phyloP scores from a whole-genome alignment of 2,113 vertebrate species.

The Myotis davidii region DNA sequence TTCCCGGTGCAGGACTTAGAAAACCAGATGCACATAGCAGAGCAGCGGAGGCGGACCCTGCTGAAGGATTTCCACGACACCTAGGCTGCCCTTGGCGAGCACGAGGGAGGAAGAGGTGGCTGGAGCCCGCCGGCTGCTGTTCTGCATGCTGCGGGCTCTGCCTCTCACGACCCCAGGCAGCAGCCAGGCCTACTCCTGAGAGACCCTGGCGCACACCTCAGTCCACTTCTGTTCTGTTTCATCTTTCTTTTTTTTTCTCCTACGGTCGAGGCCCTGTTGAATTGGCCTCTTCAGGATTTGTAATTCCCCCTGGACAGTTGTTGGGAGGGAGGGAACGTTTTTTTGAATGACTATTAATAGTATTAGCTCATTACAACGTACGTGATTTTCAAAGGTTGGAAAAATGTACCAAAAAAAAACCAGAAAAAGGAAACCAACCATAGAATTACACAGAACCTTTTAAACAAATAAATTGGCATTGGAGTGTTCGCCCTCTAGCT shows the following conservation, averaged over 20 bases:
- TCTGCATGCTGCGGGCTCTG: constrained; percentile 83
- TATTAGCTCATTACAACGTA: constrained; percentile 89
- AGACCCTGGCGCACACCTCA: constrained; percentile 85
- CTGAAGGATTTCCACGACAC: constrained; percentile 99
- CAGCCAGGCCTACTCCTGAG: constrained; percentile 83
- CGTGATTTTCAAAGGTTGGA: constrained; percentile 90
- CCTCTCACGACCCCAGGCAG: constrained; percentile 82
- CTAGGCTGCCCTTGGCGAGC: constrained; percentile 85
- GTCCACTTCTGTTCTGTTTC: constrained; percentile 82
- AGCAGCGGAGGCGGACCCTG: constrained; percentile 98
- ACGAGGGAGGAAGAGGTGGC: constrained; percentile 79
- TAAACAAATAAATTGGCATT: constrained; percentile 89
- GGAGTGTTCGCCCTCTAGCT: constrained; percentile 86
- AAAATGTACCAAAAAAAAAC: constrained; percentile 83
- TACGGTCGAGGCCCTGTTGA: constrained; percentile 83
- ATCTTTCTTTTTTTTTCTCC: constrained; percentile 85
- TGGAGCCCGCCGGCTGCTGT: constrained; percentile 76
- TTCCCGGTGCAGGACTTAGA: constrained; percentile 92
- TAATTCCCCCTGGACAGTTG: constrained; percentile 82
- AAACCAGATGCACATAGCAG: constrained; percentile 99
- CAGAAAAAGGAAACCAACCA: constrained; percentile 77
- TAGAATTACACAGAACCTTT: constrained; percentile 89
- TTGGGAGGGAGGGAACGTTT: constrained; percentile 82
- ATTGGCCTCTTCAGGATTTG: constrained; percentile 82
- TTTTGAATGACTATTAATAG: constrained; percentile 90